These are phyloP conservation scores for Tympanoctomys barrerae DNA, from an alignment of 2,797 vertebrate species.

Conservation along the genomic window DNA sequence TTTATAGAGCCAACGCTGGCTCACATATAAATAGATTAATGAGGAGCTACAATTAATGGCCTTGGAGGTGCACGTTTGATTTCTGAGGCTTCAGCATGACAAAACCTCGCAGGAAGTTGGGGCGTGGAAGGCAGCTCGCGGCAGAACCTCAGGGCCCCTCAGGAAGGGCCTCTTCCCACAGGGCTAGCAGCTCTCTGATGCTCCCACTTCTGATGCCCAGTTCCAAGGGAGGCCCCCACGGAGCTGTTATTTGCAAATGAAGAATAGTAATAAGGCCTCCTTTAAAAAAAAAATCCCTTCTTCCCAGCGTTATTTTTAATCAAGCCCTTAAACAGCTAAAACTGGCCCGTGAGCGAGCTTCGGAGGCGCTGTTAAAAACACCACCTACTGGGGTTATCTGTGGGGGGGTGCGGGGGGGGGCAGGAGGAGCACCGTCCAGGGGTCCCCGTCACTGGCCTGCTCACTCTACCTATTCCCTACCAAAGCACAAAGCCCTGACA, in stretches of 20 bases:
- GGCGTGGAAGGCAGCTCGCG: neutral
- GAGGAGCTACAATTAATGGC: conserved; percentile 79
- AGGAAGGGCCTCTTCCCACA: neutral
- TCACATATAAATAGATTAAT: conserved; percentile 82
- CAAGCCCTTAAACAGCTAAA: neutral
- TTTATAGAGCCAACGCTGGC: conserved; percentile 73
- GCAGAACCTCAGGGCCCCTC: neutral
- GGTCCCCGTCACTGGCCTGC: neutral
- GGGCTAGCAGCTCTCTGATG: neutral
- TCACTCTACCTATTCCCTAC: neutral
- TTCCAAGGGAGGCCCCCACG: neutral
- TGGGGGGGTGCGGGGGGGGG: neutral
- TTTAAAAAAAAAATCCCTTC: neutral
- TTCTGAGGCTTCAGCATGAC: conserved; percentile 64
- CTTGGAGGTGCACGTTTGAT: conserved; percentile 75
- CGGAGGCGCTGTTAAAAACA: neutral
- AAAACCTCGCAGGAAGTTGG: conserved; percentile 22
- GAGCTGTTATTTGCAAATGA: conserved; percentile 57
- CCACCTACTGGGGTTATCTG: neutral
- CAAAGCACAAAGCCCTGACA: neutral
- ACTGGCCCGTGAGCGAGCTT: neutral
- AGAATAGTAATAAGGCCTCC: neutral
- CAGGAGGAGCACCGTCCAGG: neutral
- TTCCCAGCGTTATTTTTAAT: conserved; percentile 43
- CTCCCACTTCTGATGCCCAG: neutral